Evolutionary conservation across 2,113 vertebrate genomes (phyloP).

Genomic region (Protomyctophum bolini): DNA sequence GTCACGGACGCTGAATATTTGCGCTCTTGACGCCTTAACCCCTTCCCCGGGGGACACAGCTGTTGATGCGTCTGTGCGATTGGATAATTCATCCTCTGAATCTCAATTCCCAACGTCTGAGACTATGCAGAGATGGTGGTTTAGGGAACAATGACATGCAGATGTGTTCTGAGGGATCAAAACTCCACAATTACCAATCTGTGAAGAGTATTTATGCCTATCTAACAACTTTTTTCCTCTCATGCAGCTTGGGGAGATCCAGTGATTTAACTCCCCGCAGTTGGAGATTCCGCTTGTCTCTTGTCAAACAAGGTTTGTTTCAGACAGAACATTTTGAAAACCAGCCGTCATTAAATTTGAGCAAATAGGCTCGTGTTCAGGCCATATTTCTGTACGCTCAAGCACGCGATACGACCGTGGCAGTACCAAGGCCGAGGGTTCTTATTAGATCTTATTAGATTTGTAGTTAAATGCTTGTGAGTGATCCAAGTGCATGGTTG

Average conservation of each 20-base stretch:
- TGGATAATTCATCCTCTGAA: constrained; percentile 56
- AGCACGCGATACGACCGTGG: neutral
- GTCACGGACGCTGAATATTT: constrained; percentile 40
- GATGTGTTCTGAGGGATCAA: constrained; percentile 50
- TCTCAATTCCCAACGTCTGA: constrained; percentile 43
- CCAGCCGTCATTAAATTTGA: neutral
- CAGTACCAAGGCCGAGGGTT: neutral
- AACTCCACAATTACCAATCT: constrained; percentile 37
- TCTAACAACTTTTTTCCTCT: constrained; percentile 19
- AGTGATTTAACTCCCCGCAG: constrained; percentile 33
- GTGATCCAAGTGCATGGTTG: neutral
- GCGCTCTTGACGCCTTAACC: constrained; percentile 37
- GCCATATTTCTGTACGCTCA: constrained; percentile 4
- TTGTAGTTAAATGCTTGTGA: neutral
- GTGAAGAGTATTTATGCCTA: constrained; percentile 54
- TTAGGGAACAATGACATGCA: constrained; percentile 54
- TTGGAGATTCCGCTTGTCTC: neutral
- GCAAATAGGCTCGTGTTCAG: constrained; percentile 2
- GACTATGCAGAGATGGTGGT: constrained; percentile 56
- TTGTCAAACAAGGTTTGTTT: neutral
- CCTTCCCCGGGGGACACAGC: constrained; percentile 15
- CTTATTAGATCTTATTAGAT: neutral
- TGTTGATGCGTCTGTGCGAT: constrained; percentile 41
- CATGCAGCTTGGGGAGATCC: constrained; percentile 37
- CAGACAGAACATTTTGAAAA: neutral